Evolutionary conservation across 2,888 invertebrate genomes (phyloP).

Genomic region (Tetragonula carbonaria): DNA sequence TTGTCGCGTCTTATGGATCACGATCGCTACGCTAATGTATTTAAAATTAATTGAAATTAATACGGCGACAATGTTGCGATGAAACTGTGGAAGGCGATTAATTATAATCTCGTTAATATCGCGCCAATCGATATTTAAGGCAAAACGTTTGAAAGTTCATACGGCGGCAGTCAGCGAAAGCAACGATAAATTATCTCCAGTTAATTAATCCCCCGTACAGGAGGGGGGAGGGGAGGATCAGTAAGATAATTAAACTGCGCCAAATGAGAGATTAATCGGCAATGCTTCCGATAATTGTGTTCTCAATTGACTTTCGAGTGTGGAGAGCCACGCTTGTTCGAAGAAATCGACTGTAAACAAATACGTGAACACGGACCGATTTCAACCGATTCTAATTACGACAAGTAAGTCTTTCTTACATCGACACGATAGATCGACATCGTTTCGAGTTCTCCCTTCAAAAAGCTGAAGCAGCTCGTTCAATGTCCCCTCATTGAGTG

Average conservation of each 20-base stretch:
- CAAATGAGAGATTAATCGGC: conserved; percentile 18
- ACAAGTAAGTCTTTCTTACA: neutral
- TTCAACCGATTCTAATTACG: neutral
- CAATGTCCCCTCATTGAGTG: too few relatives aligned
- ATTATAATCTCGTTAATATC: neutral
- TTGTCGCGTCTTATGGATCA: neutral
- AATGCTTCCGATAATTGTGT: neutral
- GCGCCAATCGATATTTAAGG: conserved; percentile 17
- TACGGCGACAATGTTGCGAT: neutral
- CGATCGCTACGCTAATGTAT: neutral
- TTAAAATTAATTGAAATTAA: neutral
- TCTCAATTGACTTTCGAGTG: conserved; percentile 20
- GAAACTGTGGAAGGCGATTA: neutral
- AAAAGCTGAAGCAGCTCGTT: neutral
- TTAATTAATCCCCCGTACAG: conserved; percentile 31
- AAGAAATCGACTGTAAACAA: neutral
- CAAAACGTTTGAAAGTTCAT: neutral
- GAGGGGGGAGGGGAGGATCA: neutral
- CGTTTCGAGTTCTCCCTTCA: neutral
- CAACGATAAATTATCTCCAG: conserved; percentile 27
- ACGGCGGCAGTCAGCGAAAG: neutral
- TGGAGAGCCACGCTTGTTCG: neutral
- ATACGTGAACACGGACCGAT: neutral
- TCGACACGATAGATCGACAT: neutral
- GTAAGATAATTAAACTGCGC: conserved; percentile 27